Conservation (phyloP, 2,113 vertebrate genomes). For the Variabilichromis moorii region DNA sequence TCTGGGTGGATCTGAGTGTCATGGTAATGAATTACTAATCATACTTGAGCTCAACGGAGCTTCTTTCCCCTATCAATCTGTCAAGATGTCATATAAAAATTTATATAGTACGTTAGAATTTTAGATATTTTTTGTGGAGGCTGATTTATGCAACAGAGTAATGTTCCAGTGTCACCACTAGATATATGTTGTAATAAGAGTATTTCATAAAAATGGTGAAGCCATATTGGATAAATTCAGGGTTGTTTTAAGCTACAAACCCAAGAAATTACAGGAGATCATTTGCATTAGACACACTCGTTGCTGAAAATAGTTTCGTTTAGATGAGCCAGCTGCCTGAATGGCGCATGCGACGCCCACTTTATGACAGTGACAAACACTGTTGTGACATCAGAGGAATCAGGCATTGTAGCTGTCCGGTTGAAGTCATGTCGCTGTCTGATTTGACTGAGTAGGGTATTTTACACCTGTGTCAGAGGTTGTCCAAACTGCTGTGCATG, state of each 20-base stretch:
- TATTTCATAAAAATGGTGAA: neutral
- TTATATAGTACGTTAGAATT: neutral
- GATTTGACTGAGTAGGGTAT: neutral
- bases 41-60: neutral
- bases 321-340: neutral
- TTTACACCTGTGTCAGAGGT: neutral
- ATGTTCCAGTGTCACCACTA: neutral
- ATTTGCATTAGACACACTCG: neutral
- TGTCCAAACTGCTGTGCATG: neutral
- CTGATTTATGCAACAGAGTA: neutral
- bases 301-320: neutral
- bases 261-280: neutral
- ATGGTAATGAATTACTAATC: neutral
- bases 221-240: neutral
- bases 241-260: neutral
- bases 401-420: neutral
- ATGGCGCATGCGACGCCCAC: neutral
- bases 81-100: neutral
- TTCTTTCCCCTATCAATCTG: neutral
- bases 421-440: neutral
- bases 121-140: neutral
- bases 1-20: neutral
- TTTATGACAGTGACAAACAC: neutral
- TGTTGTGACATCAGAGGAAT: neutral
- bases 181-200: neutral